A percentile compares a stretch with the other conserved stretches of the same genome.
These are phyloP conservation scores for Melanophora roralis DNA, from an alignment of 2,888 invertebrate genomes.

Conservation along the genomic window DNA sequence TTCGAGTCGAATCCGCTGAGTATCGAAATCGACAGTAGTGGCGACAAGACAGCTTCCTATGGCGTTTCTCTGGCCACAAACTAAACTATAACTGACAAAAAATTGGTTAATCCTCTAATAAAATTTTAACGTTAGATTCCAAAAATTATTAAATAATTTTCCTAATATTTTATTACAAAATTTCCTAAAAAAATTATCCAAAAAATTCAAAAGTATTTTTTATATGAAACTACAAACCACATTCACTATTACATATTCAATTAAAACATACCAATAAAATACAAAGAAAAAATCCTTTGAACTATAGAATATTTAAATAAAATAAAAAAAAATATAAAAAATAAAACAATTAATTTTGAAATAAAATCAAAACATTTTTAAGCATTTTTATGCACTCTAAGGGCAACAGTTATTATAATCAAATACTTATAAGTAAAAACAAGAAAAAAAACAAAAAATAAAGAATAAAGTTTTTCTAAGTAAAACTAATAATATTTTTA, in stretches of 20 bases:
- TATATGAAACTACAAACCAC: slow-evolving; percentile 11
- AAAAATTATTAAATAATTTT: too few relatives aligned
- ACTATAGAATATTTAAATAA: background rate
- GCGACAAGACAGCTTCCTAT: too few relatives aligned
- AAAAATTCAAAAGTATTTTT: background rate
- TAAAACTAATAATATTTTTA: slow-evolving; percentile 10
- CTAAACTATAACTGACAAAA: too few relatives aligned
- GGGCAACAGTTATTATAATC: slow-evolving; percentile 27
- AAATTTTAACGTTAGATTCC: too few relatives aligned
- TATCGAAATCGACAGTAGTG: too few relatives aligned
- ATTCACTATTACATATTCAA: slow-evolving; percentile 39
- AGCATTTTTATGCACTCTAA: slow-evolving; percentile 43
- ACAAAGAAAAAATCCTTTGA: background rate
- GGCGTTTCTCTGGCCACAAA: too few relatives aligned
- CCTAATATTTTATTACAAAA: background rate
- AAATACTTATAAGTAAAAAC: slow-evolving; percentile 19
- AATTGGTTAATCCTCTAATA: too few relatives aligned
- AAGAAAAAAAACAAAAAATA: slow-evolving; percentile 20
- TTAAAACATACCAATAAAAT: background rate
- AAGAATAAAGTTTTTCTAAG: slow-evolving; percentile 24
- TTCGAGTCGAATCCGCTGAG: too few relatives aligned
- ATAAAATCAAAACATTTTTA: slow-evolving; percentile 19
- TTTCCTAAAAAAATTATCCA: background rate
- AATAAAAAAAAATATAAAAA: background rate
- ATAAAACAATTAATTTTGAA: background rate